These are phyloP conservation scores for Contarinia nasturtii DNA, from an alignment of 1,140 invertebrate genomes.

Conservation along the genomic window DNA sequence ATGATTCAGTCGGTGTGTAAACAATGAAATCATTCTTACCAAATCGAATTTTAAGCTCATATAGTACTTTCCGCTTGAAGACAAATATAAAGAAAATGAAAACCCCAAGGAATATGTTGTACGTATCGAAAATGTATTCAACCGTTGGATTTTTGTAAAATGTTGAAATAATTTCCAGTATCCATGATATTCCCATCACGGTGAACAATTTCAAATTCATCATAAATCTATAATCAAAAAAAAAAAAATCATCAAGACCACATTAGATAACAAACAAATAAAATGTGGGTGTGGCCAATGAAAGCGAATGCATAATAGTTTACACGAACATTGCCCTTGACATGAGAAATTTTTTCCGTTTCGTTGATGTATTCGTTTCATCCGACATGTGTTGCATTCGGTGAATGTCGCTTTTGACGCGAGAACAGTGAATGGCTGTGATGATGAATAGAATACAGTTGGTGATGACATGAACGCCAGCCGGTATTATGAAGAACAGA, in stretches of 20 bases:
- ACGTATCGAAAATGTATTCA: constrained; percentile 33
- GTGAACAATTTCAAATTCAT: constrained; percentile 53
- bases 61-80: constrained; percentile 35
- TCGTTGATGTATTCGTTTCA: constrained; percentile 24
- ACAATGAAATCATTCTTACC: too few relatives aligned
- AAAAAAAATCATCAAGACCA: background rate
- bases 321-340: constrained; percentile 35
- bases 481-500: constrained; percentile 39
- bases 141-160: constrained; percentile 26
- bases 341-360: constrained; percentile 33
- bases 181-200: constrained; percentile 56
- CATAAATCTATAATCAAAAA: constrained; percentile 29
- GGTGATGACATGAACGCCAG: constrained; percentile 34
- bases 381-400: constrained; percentile 30
- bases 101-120: constrained; percentile 41
- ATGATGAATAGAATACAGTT: constrained; percentile 47
- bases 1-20: too few relatives aligned
- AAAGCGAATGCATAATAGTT: too few relatives aligned
- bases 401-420: constrained; percentile 46
- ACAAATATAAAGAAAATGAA: constrained; percentile 44
- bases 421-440: constrained; percentile 41
- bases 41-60: constrained; percentile 26
- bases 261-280: too few relatives aligned
- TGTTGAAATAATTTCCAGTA: constrained; percentile 40
- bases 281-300: too few relatives aligned